phyloP scores from a whole-genome alignment of 1,140 invertebrate genomes.

The Eubasilissa regina region DNA sequence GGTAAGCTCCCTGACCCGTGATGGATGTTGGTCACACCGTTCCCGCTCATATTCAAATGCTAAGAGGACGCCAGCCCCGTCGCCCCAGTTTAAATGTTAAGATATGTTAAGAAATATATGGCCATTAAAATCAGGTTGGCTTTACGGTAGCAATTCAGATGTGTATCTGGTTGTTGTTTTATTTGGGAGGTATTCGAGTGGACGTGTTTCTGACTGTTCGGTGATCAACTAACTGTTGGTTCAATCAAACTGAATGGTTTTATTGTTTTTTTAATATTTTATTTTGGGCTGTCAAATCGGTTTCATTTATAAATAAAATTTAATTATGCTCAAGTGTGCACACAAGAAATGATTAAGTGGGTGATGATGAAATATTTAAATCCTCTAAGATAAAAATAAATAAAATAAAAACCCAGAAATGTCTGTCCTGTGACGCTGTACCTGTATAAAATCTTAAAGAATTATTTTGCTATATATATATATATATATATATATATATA shows the following conservation, averaged over 20 bases:
- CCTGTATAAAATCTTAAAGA: no score
- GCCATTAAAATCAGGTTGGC: conserved; percentile 49
- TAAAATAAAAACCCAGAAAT: no score
- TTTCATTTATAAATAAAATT: no score
- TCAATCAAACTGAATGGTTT: conserved; percentile 20
- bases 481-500: no score
- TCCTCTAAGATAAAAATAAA: no score
- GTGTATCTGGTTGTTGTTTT: conserved; percentile 43
- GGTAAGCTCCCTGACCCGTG: conserved; percentile 45
- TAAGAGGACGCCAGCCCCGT: conserved; percentile 25
- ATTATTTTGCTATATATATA: no score
- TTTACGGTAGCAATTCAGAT: conserved; percentile 52
- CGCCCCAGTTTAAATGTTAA: conserved; percentile 50
- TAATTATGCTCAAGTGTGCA: no score
- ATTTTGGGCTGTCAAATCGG: conserved; percentile 5
- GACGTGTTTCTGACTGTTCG: conserved; percentile 32
- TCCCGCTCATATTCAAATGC: conserved; percentile 24
- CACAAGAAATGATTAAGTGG: no score
- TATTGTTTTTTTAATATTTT: conserved; percentile 24
- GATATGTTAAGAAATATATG: conserved; percentile 49
- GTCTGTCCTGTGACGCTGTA: no score
- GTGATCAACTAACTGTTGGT: conserved; percentile 6
- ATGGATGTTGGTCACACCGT: conserved; percentile 43
- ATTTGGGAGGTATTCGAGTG: conserved; percentile 33
- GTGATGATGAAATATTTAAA: no score